phyloP scores from a whole-genome alignment of 2,113 vertebrate species.

The Erythrocercus mccallii region DNA sequence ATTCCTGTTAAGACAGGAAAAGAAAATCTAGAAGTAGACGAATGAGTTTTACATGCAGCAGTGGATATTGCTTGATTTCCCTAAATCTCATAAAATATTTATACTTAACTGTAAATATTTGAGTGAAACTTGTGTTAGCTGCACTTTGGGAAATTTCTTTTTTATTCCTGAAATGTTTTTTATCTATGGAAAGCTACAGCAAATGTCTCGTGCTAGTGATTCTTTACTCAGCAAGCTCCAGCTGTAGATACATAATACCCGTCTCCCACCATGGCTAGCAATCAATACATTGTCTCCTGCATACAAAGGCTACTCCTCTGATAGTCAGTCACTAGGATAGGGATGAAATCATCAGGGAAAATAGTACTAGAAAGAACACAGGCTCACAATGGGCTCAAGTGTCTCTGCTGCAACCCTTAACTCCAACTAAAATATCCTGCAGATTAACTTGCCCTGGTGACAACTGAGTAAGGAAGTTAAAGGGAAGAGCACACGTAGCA shows the following conservation, averaged over 20 bases:
- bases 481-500: background rate
- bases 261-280: background rate
- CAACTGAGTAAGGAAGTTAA: background rate
- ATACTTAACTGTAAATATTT: background rate
- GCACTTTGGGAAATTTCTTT: background rate
- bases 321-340: background rate
- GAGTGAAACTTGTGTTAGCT: background rate
- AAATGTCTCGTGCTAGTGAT: background rate
- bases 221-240: slow-evolving; percentile 2
- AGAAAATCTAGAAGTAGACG: background rate
- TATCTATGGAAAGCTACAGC: background rate
- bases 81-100: background rate
- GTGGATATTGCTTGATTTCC: background rate
- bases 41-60: background rate
- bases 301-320: background rate
- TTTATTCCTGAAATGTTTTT: background rate
- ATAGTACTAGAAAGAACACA: background rate
- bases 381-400: background rate
- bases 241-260: background rate
- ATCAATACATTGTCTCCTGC: slow-evolving; percentile 26
- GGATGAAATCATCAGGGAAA: slow-evolving; percentile 29
- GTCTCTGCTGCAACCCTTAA: background rate
- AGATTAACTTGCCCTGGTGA: background rate
- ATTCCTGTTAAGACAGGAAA: background rate
- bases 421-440: background rate